Conservation (phyloP, 2,113 vertebrate genomes). For the Mobula birostris region DNA sequence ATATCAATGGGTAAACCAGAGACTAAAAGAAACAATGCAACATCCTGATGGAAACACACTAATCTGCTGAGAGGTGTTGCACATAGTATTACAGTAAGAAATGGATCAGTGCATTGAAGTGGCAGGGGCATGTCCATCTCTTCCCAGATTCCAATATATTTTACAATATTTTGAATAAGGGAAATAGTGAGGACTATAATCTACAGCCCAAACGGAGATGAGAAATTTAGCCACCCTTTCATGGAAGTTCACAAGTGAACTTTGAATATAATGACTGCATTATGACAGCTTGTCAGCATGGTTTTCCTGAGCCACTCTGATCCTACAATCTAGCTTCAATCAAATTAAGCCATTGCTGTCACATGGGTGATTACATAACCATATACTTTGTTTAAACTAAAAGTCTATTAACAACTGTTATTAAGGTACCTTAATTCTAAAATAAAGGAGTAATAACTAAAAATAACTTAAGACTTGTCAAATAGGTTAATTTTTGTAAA, state of each 20-base stretch:
- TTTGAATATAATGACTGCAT: background rate
- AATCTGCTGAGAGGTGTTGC: background rate
- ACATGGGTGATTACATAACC: background rate
- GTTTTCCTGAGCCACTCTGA: too few species aligned
- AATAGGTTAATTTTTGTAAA: background rate
- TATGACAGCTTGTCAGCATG: background rate
- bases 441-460: background rate
- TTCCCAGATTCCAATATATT: background rate
- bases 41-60: constrained; percentile 3
- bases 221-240: background rate
- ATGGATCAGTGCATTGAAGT: background rate
- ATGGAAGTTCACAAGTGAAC: background rate
- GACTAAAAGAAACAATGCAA: background rate
- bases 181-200: background rate
- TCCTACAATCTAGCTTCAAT: background rate
- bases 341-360: background rate
- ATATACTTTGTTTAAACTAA: background rate
- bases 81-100: background rate
- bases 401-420: background rate
- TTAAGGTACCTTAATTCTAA: background rate
- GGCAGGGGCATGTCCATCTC: too few species aligned
- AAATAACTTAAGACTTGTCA: background rate
- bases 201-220: too few species aligned
- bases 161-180: background rate
- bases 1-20: background rate